phyloP scores from a whole-genome alignment of 2,797 vertebrate genomes.

The Hipposideros larvatus region DNA sequence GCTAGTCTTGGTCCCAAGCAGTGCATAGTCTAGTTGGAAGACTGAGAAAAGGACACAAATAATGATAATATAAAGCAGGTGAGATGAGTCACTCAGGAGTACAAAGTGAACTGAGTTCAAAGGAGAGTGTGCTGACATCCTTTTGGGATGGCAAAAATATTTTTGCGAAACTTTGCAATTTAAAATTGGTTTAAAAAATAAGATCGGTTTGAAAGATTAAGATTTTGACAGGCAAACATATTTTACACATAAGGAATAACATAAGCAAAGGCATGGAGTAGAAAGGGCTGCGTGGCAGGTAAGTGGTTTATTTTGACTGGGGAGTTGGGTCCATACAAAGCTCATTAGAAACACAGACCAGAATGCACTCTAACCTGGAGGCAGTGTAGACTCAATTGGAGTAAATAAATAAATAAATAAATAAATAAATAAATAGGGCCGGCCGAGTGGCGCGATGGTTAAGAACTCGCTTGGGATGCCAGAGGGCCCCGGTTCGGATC shows the following conservation, averaged over 20 bases:
- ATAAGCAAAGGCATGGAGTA: background rate
- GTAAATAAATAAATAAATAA: background rate
- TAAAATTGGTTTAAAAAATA: background rate
- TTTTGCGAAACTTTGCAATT: slow-evolving; percentile 27
- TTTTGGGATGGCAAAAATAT: slow-evolving; percentile 16
- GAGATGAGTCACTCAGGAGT: background rate
- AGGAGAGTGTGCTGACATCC: background rate
- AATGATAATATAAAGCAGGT: background rate
- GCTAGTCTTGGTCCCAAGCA: background rate
- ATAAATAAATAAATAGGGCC: too few species aligned
- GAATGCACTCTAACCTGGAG: background rate
- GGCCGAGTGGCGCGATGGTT: too few species aligned
- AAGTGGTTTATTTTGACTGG: background rate
- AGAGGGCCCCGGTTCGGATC: too few species aligned
- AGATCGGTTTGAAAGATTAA: slow-evolving; percentile 17
- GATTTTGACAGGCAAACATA: background rate
- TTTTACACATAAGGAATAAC: background rate
- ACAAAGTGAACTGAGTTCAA: slow-evolving; percentile 35
- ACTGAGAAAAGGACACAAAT: background rate
- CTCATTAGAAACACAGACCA: background rate
- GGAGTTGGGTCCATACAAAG: background rate
- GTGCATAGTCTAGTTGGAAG: background rate
- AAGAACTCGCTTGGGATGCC: too few species aligned
- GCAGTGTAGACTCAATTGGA: background rate
- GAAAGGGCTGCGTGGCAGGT: background rate